Conservation (phyloP, 37 sponge, comb jelly and placozoan species). For the Cladorhizidae sp. region DNA sequence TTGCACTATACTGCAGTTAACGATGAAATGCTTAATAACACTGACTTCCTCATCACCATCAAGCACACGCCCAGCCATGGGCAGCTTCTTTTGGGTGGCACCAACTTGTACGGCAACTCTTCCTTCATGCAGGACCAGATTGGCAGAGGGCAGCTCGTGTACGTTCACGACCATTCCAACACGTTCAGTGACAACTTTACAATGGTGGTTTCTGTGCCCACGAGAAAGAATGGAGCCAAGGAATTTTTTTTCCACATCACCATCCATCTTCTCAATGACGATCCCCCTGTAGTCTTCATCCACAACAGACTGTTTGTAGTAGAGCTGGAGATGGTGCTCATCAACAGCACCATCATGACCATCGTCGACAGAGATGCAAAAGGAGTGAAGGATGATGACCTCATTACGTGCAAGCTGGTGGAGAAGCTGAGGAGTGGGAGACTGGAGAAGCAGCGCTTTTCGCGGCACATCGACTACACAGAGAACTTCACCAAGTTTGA, state of each 20-base stretch:
- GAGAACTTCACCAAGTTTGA: constrained; percentile 41
- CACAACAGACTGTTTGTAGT: constrained; percentile 13
- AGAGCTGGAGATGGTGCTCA: background rate
- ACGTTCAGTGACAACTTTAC: constrained; percentile 26
- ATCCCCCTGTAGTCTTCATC: constrained; percentile 19
- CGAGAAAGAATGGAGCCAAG: background rate
- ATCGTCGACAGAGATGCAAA: constrained; percentile 14
- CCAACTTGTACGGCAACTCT: background rate
- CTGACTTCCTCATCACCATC: constrained; percentile 25
- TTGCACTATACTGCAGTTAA: constrained; percentile 25
- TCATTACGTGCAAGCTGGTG: constrained; percentile 9
- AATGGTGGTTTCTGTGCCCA: constrained; percentile 19
- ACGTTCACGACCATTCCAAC: constrained; percentile 49
- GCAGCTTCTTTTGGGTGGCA: background rate
- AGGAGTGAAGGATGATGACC: background rate
- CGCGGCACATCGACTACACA: background rate
- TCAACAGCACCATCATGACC: background rate
- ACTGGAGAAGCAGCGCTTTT: background rate
- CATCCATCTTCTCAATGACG: constrained; percentile 47
- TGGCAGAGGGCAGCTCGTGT: constrained; percentile 5
- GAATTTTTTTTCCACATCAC: constrained; percentile 21
- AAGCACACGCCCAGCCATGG: constrained; percentile 26
- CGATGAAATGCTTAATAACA: constrained; percentile 5
- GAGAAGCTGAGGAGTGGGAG: background rate
- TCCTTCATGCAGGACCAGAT: constrained; percentile 41